A percentile compares a stretch with the other conserved stretches of the same genome.
Conservation (phyloP, 2,888 invertebrate species). For the Rapana venosa region DNA sequence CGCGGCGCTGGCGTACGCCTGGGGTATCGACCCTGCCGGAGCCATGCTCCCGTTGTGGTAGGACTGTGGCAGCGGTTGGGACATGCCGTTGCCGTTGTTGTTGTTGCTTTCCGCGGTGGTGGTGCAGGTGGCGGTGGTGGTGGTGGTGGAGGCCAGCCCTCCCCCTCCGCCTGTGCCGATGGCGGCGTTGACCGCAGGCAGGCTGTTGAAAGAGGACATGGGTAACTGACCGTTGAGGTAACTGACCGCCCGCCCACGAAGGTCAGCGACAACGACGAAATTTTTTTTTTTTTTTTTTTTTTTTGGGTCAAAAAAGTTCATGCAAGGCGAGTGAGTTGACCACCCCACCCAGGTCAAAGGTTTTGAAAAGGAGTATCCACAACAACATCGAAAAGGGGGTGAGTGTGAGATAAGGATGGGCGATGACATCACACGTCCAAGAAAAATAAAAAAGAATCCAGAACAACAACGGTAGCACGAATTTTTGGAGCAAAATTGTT, state of each 20-base stretch:
- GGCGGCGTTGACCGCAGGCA: slow-evolving; percentile 35
- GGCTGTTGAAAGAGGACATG: slow-evolving; percentile 41
- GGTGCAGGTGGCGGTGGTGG: background rate
- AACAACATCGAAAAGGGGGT: background rate
- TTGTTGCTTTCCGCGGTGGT: slow-evolving; percentile 9
- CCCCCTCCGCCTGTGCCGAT: background rate
- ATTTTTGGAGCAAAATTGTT: too few species aligned
- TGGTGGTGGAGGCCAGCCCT: background rate
- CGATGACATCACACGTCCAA: background rate
- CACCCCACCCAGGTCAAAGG: background rate
- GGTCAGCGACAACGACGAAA: background rate
- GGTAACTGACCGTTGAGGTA: slow-evolving; percentile 36
- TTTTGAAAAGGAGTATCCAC: background rate
- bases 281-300: too few species aligned
- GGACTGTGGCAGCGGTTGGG: background rate
- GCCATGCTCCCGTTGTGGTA: slow-evolving; percentile 36
- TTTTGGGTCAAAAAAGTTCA: background rate
- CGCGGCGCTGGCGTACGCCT: background rate
- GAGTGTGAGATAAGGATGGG: background rate
- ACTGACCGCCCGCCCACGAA: background rate
- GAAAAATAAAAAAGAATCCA: too few species aligned
- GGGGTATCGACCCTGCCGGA: background rate
- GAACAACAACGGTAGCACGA: too few species aligned
- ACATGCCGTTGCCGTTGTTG: background rate
- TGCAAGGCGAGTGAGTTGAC: background rate